phyloP scores from a whole-genome alignment of 37 sponge, comb jelly and placozoan genomes.

The Spongilla lacustris region DNA sequence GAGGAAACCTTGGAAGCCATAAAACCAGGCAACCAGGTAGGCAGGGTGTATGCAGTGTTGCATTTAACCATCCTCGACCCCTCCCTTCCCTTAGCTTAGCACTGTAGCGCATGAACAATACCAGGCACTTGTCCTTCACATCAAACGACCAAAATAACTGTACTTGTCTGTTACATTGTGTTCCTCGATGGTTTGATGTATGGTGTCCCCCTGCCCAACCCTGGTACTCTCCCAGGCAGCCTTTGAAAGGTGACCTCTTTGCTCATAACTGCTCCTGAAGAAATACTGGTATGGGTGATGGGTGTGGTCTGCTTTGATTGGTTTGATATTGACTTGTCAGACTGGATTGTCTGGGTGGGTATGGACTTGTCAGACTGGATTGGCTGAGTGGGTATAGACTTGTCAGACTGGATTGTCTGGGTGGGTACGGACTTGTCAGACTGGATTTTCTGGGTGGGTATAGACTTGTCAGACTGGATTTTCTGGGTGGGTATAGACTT shows the following conservation, averaged over 20 bases:
- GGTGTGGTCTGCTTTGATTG: too few species aligned
- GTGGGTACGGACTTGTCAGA: not conserved
- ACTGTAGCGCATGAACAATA: constrained; percentile 62
- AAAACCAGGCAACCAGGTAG: constrained; percentile 53
- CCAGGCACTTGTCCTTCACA: constrained; percentile 44
- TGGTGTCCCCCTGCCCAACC: not conserved
- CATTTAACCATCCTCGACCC: not conserved
- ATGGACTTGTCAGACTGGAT: not conserved
- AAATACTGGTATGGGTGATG: not conserved
- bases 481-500: not conserved
- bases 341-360: not conserved
- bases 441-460: too few species aligned
- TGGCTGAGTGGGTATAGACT: not conserved
- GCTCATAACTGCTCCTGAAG: not conserved
- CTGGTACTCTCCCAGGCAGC: not conserved
- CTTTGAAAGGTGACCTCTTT: not conserved
- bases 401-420: not conserved
- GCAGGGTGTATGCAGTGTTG: not conserved
- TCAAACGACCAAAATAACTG: not conserved
- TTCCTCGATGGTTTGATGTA: not conserved
- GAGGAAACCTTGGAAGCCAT: constrained; percentile 53
- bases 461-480: too few species aligned
- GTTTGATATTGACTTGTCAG: not conserved
- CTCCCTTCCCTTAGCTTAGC: constrained; percentile 33
- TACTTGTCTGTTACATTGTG: not conserved